Base-by-base conservation (phyloP, 2,113 vertebrate species). In the Eonycteris spelaea region DNA sequence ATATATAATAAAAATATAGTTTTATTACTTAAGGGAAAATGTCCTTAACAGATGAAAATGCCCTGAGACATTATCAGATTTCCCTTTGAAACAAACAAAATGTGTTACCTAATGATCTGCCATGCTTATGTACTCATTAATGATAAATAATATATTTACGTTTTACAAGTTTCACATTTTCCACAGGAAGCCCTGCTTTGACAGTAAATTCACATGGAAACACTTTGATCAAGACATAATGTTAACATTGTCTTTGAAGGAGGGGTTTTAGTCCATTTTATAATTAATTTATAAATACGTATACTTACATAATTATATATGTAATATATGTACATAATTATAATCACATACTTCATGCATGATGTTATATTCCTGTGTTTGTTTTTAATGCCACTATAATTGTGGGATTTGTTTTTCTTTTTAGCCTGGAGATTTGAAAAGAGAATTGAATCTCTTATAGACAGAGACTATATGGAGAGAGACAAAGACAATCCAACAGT, bases 391-490 rank as follows among this genome's bases (percentile, higher is more conserved):
- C 19, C 63, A 57, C 80, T 96, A 0, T 96, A 30, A 83, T 89
- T 33, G 71, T 1, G 55, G 26, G 22, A n/a, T 91, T 38, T 30
- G 2, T 68, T 75, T 15, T 98, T 95, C 95, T 96, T 59, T 98
- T 21, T 97, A 99, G 99, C 99, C 99, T 93, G 99, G 99, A 86
- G 99, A 99, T 96, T 98, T 99, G 98, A 99, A 99, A 99, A 99
- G 98, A 98, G 99, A 80, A 99, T 99, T 19, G 99, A 99, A 98
- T 99, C 99, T 22, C 99, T 99, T 86, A 99, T 99, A 97, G 99
- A 99, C 97, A 99, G 99, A 98, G 99, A 99, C 98, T 99, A 99
- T 98, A 99, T 99, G 99, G 99, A 99, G 96, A 98, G 99, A 75
- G 99, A 99, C 98, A 99, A 99, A 98, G 99, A 99, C 98, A 99